Percentiles rank a stretch among this genome's conserved stretches.
Conservation (phyloP, 2,113 vertebrate species). For the Nycticryphes semicollaris region DNA sequence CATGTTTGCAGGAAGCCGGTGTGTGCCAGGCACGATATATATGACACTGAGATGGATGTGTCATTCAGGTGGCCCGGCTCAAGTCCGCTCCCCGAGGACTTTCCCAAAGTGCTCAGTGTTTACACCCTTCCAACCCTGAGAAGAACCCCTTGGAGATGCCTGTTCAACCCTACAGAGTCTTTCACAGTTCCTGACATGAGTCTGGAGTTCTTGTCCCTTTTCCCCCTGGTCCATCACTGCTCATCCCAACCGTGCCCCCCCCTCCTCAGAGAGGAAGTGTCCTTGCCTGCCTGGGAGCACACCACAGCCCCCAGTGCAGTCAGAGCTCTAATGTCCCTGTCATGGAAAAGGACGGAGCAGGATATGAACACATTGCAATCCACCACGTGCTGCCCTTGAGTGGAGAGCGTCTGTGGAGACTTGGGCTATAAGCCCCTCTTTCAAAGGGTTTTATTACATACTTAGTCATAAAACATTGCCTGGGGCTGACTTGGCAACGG, state of each 20-base stretch:
- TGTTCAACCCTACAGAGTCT: not conserved
- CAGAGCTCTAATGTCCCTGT: not conserved
- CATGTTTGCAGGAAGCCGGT: fast-evolving
- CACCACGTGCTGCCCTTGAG: conserved; percentile 14
- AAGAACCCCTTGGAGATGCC: not conserved
- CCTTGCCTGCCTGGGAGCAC: not conserved
- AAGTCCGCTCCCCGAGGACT: not conserved
- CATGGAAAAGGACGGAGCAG: not conserved
- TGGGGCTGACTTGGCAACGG: conserved; percentile 49
- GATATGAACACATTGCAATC: not conserved
- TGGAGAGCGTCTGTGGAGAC: not conserved
- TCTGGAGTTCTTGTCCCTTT: not conserved
- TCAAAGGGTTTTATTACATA: conserved; percentile 56
- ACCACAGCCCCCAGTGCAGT: not conserved
- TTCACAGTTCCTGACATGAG: not conserved
- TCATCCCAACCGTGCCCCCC: not conserved
- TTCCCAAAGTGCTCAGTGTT: not conserved
- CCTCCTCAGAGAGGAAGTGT: too few species aligned
- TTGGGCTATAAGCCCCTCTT: conserved; percentile 15
- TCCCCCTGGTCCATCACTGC: fast-evolving
- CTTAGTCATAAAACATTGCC: conserved; percentile 59
- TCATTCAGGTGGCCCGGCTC: not conserved
- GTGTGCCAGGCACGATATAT: fast-evolving
- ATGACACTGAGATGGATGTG: fast-evolving
- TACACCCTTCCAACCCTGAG: not conserved